phyloP scores from a whole-genome alignment of 2,113 vertebrate species.

The Catagonus wagneri region DNA sequence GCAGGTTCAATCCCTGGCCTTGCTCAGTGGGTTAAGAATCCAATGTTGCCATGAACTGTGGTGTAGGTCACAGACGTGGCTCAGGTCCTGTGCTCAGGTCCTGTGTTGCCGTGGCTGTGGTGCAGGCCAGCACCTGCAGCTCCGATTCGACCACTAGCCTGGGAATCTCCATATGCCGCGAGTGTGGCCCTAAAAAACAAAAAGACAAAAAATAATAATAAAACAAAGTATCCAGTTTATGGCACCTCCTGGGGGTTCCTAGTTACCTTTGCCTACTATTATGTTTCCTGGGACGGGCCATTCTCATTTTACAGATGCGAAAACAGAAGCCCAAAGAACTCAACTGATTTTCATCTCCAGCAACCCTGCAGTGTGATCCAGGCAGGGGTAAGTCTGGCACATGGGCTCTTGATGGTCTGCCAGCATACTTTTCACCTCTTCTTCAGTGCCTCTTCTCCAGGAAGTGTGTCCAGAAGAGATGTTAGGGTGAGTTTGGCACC shows the following conservation, averaged over 20 bases:
- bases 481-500: background rate
- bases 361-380: background rate
- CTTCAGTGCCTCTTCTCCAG: background rate
- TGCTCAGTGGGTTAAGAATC: too few relatives aligned
- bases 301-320: constrained; percentile 16
- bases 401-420: background rate
- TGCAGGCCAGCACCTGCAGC: too few relatives aligned
- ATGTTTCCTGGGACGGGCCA: background rate
- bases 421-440: background rate
- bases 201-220: too few relatives aligned
- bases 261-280: background rate
- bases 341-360: background rate
- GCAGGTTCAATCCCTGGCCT: too few relatives aligned
- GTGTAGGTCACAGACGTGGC: too few relatives aligned
- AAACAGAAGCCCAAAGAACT: constrained; percentile 16
- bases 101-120: too few relatives aligned
- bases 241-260: background rate
- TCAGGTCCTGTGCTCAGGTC: too few relatives aligned
- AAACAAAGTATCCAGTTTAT: background rate
- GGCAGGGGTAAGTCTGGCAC: background rate
- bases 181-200: too few relatives aligned
- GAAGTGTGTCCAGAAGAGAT: constrained; percentile 23
- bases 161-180: too few relatives aligned
- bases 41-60: too few relatives aligned
- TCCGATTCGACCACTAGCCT: too few relatives aligned